Conservation (phyloP, 2,797 vertebrate species). For the Mallotus villosus region DNA sequence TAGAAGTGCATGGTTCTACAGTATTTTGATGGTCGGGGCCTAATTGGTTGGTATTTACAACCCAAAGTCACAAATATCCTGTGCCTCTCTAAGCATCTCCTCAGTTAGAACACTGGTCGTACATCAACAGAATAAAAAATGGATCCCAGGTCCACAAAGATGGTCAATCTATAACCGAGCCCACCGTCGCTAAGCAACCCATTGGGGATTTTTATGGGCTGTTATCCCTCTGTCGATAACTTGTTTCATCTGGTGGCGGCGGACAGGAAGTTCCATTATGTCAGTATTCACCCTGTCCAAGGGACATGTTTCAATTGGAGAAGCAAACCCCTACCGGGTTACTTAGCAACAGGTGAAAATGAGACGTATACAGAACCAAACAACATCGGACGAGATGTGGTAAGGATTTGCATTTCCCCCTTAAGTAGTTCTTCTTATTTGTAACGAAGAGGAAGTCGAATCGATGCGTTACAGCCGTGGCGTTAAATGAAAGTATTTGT, state of each 20-base stretch:
- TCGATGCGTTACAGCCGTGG: too few species aligned
- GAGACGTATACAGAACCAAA: conserved; percentile 15
- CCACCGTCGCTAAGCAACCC: background rate
- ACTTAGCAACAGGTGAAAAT: conserved; percentile 47
- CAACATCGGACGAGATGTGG: too few species aligned
- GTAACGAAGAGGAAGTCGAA: too few species aligned
- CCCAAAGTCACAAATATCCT: too few species aligned
- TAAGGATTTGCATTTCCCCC: too few species aligned
- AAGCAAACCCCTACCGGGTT: conserved; percentile 38
- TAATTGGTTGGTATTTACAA: too few species aligned
- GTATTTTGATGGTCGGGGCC: too few species aligned
- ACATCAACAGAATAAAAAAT: background rate
- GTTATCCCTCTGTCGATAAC: background rate
- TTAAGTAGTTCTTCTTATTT: too few species aligned
- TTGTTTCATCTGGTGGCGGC: background rate
- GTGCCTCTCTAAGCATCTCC: too few species aligned
- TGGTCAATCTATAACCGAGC: background rate
- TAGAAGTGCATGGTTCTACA: too few species aligned
- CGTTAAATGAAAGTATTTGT: background rate
- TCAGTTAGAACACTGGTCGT: too few species aligned
- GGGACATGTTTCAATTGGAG: conserved; percentile 35
- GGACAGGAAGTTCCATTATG: background rate
- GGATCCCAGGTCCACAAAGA: background rate
- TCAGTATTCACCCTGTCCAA: conserved; percentile 31
- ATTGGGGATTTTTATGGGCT: background rate